A percentile compares a stretch with the other conserved stretches of the same genome.
Conservation (phyloP, 2,113 vertebrate genomes). For the Centrocercus urophasianus region DNA sequence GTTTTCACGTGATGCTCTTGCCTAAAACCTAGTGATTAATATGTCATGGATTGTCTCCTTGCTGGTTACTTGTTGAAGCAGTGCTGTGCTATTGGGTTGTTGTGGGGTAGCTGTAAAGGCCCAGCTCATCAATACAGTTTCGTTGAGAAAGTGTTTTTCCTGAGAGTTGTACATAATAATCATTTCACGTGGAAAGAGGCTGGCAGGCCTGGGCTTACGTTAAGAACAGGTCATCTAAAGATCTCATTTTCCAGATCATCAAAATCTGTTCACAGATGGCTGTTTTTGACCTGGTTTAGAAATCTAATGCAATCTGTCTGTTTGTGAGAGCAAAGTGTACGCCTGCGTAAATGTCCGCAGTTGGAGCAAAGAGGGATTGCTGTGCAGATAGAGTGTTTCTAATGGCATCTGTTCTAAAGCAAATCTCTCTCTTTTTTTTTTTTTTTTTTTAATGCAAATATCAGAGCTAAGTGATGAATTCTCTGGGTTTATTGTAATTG, state of each 20-base stretch:
- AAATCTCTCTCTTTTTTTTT: not conserved
- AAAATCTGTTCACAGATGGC: conserved; percentile 38
- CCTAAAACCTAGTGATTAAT: not conserved
- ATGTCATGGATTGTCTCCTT: not conserved
- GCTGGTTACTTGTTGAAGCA: not conserved
- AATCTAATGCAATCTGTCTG: conserved; percentile 30
- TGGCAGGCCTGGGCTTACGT: conserved; percentile 28
- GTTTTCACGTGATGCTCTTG: not conserved
- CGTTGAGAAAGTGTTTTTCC: not conserved
- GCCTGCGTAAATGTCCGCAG: not conserved
- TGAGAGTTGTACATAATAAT: not conserved
- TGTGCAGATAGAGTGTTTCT: not conserved
- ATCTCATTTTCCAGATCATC: conserved; percentile 32
- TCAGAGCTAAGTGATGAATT: not conserved
- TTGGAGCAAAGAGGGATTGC: not conserved
- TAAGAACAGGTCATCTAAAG: conserved; percentile 55
- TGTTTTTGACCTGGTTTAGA: conserved; percentile 51
- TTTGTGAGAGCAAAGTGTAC: not conserved
- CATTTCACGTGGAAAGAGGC: not conserved
- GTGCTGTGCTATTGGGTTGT: rapidly evolving
- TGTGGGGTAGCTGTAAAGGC: not conserved
- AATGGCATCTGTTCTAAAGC: not conserved
- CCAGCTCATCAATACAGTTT: not conserved
- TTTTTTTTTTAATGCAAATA: not conserved
- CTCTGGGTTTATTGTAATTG: not conserved